Base-by-base conservation (phyloP, 2,888 invertebrate species). In the Pegoplata infirma region DNA sequence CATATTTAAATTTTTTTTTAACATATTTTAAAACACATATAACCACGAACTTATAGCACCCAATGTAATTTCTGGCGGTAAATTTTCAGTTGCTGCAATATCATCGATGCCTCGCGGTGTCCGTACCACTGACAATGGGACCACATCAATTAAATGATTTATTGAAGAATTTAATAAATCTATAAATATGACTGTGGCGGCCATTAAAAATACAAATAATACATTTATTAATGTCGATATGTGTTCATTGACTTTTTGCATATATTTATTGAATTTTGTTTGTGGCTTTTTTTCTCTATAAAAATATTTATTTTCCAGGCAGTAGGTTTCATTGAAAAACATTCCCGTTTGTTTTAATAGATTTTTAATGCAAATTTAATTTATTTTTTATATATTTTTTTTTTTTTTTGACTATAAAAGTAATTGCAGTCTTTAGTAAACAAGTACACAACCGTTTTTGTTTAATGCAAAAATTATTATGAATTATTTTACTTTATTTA, bases 41-140 rank as follows among this genome's bases (percentile, higher is more conserved):
- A 84, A 56, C 80, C 82, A 81, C 5, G 49, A 44, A 59, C 83
- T 83, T 19, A 84, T 79, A 46, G 81, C 83, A 8, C 81, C 81
- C 76, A 84, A 49, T n/a, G 81, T 82, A 21, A 36, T 36, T 51
- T 81, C 74, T 1, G 53, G 55, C 6, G 61, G 56, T n/a, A 36
- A 10, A 10, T 58, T 66, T 19, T 80, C 72, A 1, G 32, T 14
- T 7, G 19, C 75, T 23, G 53, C 4, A 23, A 14, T 28, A 16
- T 67, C 47, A 23, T 69, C 59, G 6, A 40, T 46, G 12, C 23
- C 44, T 4, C 53, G 14, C 5, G 64, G 47, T 2, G 76, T 53
- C 2, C 53, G 79, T 12, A 83, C 61, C 7, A 84, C 21, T 1
- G 46, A 46, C 16, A 81, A 44, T 1, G 84, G 82, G 46, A 84